A percentile compares a stretch with the other conserved stretches of the same genome.
phyloP scores from a whole-genome alignment of 2,797 vertebrate species.

The Thalassophryne amazonica region DNA sequence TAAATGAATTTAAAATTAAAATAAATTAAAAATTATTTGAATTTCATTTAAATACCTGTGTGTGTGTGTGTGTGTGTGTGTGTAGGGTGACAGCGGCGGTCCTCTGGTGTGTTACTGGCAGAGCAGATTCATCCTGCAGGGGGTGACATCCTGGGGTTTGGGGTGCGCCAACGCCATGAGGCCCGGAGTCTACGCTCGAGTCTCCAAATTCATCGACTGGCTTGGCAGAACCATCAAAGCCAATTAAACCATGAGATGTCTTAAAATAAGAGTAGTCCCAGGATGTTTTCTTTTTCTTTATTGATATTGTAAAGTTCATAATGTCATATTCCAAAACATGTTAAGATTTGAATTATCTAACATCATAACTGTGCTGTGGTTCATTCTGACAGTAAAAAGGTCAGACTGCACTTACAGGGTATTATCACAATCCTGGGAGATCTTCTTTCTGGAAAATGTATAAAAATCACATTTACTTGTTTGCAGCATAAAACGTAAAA shows the following conservation, averaged over 20 bases:
- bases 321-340: neutral
- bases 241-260: slow-evolving; percentile 21
- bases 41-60: too few species aligned
- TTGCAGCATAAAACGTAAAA: neutral
- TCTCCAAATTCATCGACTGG: slow-evolving; percentile 86
- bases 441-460: slow-evolving; percentile 2
- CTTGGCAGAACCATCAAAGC: slow-evolving; percentile 76
- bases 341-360: neutral
- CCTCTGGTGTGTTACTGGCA: slow-evolving; percentile 87
- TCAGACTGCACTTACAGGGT: too few species aligned
- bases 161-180: slow-evolving; percentile 92
- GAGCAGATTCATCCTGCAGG: slow-evolving; percentile 87
- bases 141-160: slow-evolving; percentile 95
- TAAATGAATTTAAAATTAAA: too few species aligned
- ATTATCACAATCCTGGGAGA: too few species aligned
- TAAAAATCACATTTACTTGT: neutral
- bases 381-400: neutral
- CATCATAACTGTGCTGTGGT: neutral
- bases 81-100: slow-evolving; percentile 96
- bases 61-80: neutral
- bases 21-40: too few species aligned
- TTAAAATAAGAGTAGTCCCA: neutral
- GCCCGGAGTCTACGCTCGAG: slow-evolving; percentile 91
- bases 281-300: neutral
- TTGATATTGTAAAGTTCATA: neutral